These are phyloP conservation scores for Acronicta leporina DNA, from an alignment of 2,888 invertebrate species.

Conservation along the genomic window DNA sequence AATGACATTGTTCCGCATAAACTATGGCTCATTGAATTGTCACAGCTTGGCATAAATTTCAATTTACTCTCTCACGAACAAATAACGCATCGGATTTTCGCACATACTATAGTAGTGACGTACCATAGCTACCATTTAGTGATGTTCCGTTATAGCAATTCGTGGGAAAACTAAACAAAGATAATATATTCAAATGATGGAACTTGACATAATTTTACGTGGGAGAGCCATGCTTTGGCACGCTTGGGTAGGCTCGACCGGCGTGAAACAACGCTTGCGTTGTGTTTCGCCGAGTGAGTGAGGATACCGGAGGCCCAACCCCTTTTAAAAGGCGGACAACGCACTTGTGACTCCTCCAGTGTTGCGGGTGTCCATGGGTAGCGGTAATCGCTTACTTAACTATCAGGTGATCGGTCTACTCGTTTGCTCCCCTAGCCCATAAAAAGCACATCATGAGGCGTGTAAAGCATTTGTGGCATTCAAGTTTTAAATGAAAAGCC, in stretches of 20 bases:
- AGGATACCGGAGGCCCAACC: too few species aligned
- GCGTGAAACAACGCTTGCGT: too few species aligned
- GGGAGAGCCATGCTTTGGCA: too few species aligned
- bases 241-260: too few species aligned
- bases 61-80: conserved; percentile 67
- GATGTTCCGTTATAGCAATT: conserved; percentile 77
- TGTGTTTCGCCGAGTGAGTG: too few species aligned
- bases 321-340: too few species aligned
- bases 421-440: too few species aligned
- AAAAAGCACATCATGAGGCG: conserved; percentile 2
- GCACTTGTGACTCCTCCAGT: too few species aligned
- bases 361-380: too few species aligned
- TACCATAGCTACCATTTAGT: conserved; percentile 67
- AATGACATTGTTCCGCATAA: conserved; percentile 39
- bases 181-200: conserved; percentile 70
- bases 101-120: conserved; percentile 68
- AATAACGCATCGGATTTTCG: conserved; percentile 69
- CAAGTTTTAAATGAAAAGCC: conserved; percentile 2
- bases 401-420: too few species aligned
- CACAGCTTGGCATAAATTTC: conserved; percentile 34
- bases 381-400: too few species aligned
- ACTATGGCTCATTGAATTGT: conserved; percentile 44
- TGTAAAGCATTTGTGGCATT: conserved; percentile 7
- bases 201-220: too few species aligned
- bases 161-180: conserved; percentile 83